phyloP scores from a whole-genome alignment of 2,113 vertebrate genomes.

The Turdus rufiventris region DNA sequence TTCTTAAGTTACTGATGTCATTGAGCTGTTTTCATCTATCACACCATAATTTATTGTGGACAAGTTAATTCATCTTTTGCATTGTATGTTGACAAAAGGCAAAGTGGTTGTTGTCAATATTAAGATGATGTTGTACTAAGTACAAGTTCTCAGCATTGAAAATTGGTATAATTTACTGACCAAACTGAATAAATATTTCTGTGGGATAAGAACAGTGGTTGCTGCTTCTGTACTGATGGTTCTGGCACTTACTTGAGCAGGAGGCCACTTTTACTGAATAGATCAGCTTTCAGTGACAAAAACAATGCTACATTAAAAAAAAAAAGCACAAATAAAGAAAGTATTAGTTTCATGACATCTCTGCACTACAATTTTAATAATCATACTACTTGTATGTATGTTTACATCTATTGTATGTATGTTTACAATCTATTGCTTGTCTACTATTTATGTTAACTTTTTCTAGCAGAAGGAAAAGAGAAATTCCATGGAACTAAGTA shows the following conservation, averaged over 20 bases:
- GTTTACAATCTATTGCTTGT: too few species aligned
- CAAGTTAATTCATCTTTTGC: constrained; percentile 56
- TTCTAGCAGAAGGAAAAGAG: neutral
- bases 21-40: neutral
- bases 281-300: neutral
- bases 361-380: neutral
- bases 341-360: neutral
- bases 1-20: constrained; percentile 30
- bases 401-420: too few species aligned
- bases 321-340: neutral
- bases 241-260: neutral
- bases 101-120: constrained; percentile 44
- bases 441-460: neutral
- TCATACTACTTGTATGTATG: neutral
- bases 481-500: neutral
- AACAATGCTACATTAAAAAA: neutral
- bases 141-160: constrained; percentile 12
- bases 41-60: constrained; percentile 61
- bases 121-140: constrained; percentile 52
- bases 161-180: constrained; percentile 45
- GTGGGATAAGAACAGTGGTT: constrained; percentile 8
- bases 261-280: neutral
- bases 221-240: neutral
- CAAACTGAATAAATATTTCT: constrained; percentile 70
- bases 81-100: constrained; percentile 56